Percentiles rank a stretch among this genome's conserved stretches.
Evolutionary conservation across 1,140 invertebrate species (phyloP).

Genomic region (Diorhabda sublineata): DNA sequence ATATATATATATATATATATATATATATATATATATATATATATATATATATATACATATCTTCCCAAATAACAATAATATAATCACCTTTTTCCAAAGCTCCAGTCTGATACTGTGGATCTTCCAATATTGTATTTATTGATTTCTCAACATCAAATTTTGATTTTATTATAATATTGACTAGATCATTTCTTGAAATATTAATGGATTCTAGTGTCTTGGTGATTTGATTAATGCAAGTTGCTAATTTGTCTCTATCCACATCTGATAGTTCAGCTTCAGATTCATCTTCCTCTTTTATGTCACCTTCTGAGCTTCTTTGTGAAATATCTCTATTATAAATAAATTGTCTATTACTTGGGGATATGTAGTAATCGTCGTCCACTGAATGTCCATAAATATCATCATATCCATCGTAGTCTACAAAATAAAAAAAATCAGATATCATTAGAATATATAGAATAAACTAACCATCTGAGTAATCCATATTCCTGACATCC

Average conservation of each 20-base stretch:
- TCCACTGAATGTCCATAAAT: slow-evolving; percentile 90
- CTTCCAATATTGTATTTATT: slow-evolving; percentile 69
- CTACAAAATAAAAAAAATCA: slow-evolving; percentile 48
- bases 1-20: too few species aligned
- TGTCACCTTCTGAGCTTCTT: slow-evolving; percentile 68
- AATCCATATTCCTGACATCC: slow-evolving; percentile 70
- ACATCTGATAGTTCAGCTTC: slow-evolving; percentile 56
- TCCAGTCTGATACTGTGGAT: slow-evolving; percentile 44
- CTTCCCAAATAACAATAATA: too few species aligned
- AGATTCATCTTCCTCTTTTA: slow-evolving; percentile 68
- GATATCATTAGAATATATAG: slow-evolving; percentile 14
- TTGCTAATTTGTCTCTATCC: slow-evolving; percentile 69
- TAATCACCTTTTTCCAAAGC: background rate
- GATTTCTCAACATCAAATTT: slow-evolving; percentile 33
- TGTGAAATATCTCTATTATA: slow-evolving; percentile 71
- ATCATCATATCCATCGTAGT: slow-evolving; percentile 88
- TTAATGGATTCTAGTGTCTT: slow-evolving; percentile 27
- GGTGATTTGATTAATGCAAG: slow-evolving; percentile 75
- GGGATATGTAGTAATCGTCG: slow-evolving; percentile 84
- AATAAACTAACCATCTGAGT: slow-evolving; percentile 58
- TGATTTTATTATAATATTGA: slow-evolving; percentile 30
- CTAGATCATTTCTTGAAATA: slow-evolving; percentile 33
- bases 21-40: too few species aligned
- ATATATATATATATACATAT: too few species aligned
- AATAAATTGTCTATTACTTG: slow-evolving; percentile 79